Evolutionary conservation across 2,797 vertebrate species (phyloP), one percentile per base, ranked within the genome.

Genomic region (Austrolebias charrua): DNA sequence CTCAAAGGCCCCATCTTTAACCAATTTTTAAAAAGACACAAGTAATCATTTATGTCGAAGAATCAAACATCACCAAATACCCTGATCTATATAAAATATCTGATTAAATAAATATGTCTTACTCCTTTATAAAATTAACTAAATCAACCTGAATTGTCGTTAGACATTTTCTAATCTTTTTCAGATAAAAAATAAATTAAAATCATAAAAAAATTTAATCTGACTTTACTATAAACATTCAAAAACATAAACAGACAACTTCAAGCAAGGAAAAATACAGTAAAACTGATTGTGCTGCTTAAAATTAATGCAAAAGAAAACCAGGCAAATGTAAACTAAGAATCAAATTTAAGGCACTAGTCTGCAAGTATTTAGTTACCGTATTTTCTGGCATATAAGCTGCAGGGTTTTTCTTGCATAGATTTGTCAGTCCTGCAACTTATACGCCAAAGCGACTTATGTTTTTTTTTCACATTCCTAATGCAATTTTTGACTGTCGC

Each of bases 271-370:
- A 14, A 15, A 7, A 16, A 4, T 24, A 24, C 24, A 24, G 20
- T 57, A 33, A 33, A 33, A 33, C 31, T 33, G 31, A 33, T 33
- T 33, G 31, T 33, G 9, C 31, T 33, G 2, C 7, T 33, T 33
- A 33, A 6, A 33, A 24, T 24, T 33, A 33, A 33, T 7, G 6
- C 7, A 2, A 6, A 46, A 69, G 1, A 0, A 47, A 61, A 55
- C 67, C 31, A 76, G 71, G 63, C 73, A 63, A 63, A 19, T 71
- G 58, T 71, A 43, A 76, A 65, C 31, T 31, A 45, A 78, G 9
- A 70, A 60, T 69, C n/a, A 63, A 15, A 45, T 69, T 61, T 51
- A 51, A 74, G 77, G 80, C 83, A 87, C 64, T 1, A 59, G 47
- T 63, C 72, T 63, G 35, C 35, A 10, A 47, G 18, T 47, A 0